Percentiles rank a stretch among this genome's conserved stretches.
Evolutionary conservation across 2,113 vertebrate species (phyloP).

Genomic region (Fregetta grallaria): DNA sequence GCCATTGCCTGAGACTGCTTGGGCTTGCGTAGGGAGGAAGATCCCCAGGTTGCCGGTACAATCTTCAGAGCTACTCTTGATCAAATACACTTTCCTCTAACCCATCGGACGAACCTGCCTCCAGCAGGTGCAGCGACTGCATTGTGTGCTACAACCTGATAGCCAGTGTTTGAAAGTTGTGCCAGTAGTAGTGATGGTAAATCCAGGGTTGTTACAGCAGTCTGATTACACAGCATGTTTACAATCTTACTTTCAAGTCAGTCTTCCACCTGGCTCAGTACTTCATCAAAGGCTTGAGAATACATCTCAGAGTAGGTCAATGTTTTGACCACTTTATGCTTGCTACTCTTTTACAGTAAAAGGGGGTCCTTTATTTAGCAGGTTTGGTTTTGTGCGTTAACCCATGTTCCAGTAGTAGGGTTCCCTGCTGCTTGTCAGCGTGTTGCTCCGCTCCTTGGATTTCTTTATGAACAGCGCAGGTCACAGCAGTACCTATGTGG

Average conservation of each 20-base stretch:
- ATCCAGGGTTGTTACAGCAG: background rate
- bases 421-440: background rate
- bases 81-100: background rate
- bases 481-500: background rate
- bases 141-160: background rate
- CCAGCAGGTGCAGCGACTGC: background rate
- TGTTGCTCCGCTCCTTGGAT: background rate
- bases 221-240: background rate
- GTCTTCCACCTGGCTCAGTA: background rate
- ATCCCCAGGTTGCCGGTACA: background rate
- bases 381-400: background rate
- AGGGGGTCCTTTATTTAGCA: background rate
- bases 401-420: background rate
- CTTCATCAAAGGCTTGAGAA: background rate
- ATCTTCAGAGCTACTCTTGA: background rate
- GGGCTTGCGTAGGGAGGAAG: background rate
- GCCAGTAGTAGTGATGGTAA: background rate
- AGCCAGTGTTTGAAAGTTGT: background rate
- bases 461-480: background rate
- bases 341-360: background rate
- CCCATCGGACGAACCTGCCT: accelerated
- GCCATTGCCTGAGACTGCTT: background rate
- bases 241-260: background rate
- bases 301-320: background rate
- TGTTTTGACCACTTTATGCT: background rate